These are phyloP conservation scores for Neria commutata DNA, from an alignment of 2,888 invertebrate genomes.

Conservation along the genomic window DNA sequence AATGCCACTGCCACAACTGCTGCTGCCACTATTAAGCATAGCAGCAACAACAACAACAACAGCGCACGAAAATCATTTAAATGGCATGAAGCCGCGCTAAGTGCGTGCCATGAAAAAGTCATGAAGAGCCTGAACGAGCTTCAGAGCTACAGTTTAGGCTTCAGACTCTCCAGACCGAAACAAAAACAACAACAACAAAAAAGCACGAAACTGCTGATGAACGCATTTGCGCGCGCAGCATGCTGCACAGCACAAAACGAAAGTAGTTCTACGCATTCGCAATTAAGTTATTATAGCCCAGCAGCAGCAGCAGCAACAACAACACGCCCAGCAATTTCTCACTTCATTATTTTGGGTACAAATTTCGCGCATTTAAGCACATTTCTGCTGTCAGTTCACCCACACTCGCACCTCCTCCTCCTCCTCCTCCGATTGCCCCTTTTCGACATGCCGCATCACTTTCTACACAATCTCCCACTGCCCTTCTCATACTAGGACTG, in stretches of 20 bases:
- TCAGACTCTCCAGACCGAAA: too few species aligned
- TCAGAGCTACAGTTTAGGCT: background rate
- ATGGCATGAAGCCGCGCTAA: background rate
- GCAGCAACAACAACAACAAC: background rate
- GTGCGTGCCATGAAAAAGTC: background rate
- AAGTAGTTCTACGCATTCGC: constrained; percentile 43
- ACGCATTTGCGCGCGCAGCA: too few species aligned
- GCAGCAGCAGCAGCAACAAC: background rate
- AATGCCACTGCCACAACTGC: too few species aligned
- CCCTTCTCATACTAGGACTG: too few species aligned
- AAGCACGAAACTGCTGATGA: too few species aligned
- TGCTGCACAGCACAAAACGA: constrained; percentile 41
- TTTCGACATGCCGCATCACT: too few species aligned
- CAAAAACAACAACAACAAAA: too few species aligned
- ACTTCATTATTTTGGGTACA: background rate
- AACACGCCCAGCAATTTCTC: background rate
- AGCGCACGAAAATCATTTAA: background rate
- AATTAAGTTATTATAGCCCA: constrained; percentile 36
- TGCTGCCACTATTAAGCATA: too few species aligned
- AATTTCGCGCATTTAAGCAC: background rate
- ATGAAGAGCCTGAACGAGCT: background rate
- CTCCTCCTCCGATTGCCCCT: too few species aligned
- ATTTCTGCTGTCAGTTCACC: too few species aligned
- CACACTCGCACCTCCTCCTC: too few species aligned
- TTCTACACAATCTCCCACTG: too few species aligned